Conservation (phyloP, 2,113 vertebrate genomes). For the Proteles cristata region DNA sequence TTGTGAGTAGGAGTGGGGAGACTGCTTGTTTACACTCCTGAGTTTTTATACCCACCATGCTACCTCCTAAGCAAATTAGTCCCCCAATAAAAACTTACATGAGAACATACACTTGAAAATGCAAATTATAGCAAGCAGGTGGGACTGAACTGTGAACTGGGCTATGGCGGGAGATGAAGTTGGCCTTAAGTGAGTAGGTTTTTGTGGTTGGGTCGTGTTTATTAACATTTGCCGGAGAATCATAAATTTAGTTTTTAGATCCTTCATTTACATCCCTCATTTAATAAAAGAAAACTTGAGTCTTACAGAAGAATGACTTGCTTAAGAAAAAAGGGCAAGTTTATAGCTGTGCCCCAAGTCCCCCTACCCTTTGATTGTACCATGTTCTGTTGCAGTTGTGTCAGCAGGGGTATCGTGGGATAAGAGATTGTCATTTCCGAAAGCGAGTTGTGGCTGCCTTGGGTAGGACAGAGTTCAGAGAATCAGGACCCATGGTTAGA, state of each 20-base stretch:
- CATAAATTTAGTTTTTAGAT: background rate
- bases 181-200: background rate
- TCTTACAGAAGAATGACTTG: background rate
- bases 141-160: background rate
- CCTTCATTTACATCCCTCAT: background rate
- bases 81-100: background rate
- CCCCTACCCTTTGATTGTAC: too few species aligned
- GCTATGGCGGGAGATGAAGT: background rate
- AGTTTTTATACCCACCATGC: background rate
- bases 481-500: background rate
- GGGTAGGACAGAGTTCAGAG: background rate
- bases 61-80: background rate
- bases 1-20: too few species aligned
- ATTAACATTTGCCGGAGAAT: constrained; percentile 43
- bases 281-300: constrained; percentile 10
- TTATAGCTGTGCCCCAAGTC: background rate
- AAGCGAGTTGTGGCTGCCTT: background rate
- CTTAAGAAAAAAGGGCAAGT: background rate
- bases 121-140: background rate
- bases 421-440: background rate
- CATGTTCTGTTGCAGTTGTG: background rate
- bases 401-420: background rate
- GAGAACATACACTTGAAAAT: background rate
- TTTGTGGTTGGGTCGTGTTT: background rate
- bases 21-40: background rate